These are phyloP conservation scores for Philonicus albiceps DNA, from an alignment of 2,888 invertebrate genomes.

Conservation along the genomic window DNA sequence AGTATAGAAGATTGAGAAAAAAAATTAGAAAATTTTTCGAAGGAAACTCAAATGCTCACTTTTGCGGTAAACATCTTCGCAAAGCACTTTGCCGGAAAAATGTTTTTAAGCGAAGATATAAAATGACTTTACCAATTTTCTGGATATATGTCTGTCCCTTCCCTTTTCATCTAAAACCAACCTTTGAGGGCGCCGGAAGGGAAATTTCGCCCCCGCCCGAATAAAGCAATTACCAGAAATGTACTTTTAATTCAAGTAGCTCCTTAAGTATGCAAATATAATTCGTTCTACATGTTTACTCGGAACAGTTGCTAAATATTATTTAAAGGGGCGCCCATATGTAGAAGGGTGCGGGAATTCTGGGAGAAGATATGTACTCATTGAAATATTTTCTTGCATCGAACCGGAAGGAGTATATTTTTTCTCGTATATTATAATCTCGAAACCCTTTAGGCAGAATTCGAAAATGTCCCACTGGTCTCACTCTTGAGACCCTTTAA, in stretches of 20 bases:
- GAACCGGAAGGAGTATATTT: neutral
- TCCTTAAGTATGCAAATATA: constrained; percentile 17
- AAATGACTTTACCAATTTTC: neutral
- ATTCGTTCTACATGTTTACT: constrained; percentile 12
- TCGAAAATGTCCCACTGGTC: neutral
- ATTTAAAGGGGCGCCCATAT: neutral
- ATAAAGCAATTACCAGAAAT: constrained; percentile 31
- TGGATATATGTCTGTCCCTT: neutral
- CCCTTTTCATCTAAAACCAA: neutral
- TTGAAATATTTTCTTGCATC: neutral
- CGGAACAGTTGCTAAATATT: neutral
- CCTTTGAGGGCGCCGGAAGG: neutral
- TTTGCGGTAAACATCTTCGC: neutral
- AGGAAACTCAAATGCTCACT: neutral
- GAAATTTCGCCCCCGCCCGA: neutral
- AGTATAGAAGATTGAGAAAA: neutral
- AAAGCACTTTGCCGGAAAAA: neutral
- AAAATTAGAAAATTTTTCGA: neutral
- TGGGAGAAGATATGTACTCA: neutral
- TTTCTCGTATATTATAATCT: neutral
- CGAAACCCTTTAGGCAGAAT: neutral
- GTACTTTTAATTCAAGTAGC: constrained; percentile 19
- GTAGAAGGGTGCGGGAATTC: neutral
- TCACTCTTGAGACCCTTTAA: neutral
- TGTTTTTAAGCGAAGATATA: neutral